Evolutionary conservation across 1,140 invertebrate species (phyloP).

Genomic region (Brachionus rubens): DNA sequence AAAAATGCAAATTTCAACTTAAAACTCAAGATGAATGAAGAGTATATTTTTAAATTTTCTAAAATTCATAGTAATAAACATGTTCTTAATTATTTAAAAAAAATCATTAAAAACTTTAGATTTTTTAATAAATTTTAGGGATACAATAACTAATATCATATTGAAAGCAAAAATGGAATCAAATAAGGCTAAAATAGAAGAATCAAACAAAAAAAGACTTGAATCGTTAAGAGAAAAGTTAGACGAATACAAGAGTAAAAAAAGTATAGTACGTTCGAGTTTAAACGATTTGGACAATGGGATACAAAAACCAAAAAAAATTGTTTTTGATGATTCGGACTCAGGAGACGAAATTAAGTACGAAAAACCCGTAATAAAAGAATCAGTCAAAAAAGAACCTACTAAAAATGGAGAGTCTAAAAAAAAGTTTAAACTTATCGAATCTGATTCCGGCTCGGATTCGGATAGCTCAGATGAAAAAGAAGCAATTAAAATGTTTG

Average conservation of each 20-base stretch:
- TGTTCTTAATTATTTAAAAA: too few relatives aligned
- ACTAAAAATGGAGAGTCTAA: neutral
- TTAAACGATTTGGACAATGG: neutral
- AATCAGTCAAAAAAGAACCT: neutral
- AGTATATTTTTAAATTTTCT: too few relatives aligned
- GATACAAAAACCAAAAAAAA: slow-evolving; percentile 30
- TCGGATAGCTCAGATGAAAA: neutral
- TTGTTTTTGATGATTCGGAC: slow-evolving; percentile 7
- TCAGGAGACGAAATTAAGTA: neutral
- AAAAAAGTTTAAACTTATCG: slow-evolving; percentile 29
- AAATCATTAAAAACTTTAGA: too few relatives aligned
- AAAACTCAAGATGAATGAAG: too few relatives aligned
- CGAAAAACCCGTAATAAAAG: neutral
- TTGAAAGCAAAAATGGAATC: neutral
- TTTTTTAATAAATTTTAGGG: too few relatives aligned
- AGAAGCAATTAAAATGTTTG: slow-evolving; percentile 16
- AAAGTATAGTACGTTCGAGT: neutral
- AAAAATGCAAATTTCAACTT: too few relatives aligned
- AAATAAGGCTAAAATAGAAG: neutral
- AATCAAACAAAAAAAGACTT: slow-evolving; percentile 31
- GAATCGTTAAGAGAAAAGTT: slow-evolving; percentile 37
- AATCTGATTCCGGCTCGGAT: slow-evolving; percentile 4
- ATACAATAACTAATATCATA: too few relatives aligned
- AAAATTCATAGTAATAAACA: too few relatives aligned
- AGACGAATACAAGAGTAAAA: slow-evolving; percentile 24